Evolutionary conservation across 2,888 invertebrate species (phyloP), one percentile per base, ranked within the genome.

Genomic region (Tetranychus piercei): DNA sequence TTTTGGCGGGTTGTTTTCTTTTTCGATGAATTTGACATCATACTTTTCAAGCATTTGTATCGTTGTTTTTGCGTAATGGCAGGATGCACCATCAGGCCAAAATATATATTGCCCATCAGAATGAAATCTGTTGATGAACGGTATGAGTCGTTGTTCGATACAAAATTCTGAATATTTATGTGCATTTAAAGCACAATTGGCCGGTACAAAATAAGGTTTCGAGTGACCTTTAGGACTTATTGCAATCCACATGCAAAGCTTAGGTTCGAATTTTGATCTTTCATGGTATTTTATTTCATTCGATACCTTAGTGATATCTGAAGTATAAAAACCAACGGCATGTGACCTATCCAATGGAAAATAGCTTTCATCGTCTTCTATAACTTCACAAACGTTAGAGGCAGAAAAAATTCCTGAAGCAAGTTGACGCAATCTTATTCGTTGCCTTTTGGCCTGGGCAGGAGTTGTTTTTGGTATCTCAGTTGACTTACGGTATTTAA

Each of bases 1-100:
- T 2, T 73, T 73, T 15, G 73, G 73, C 18, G 73, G 65, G 23
- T 73, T 73, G 20, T 73, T 44, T n/a, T 22, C 65, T 43, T 67
- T 64, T 15, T 18, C 1, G 15, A 73, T 2, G 7, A 23, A 73
- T 15, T 64, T 44, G 22, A 73, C 44, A 66, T 20, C 6, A 15
- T 69, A 11, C 9, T 67, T 18, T 8, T 67, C 34, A 8, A 73
- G 34, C 18, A 66, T 9, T 7, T n/a, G 67, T 8, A 66, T 6
- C 6, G 43, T 34, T 34, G 15, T n/a, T 43, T 67, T 73, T 8
- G 73, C 73, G n/a, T 73, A 73, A 20, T 73, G 73, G 44, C n/a
- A 20, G 6, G 73, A 18, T 6, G 44, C 73, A 7, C 15, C 11
- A 20, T 73, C 55, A 55, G 73, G 73, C 73, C 73, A 73, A 45